Evolutionary conservation across 2,797 vertebrate species (phyloP).

Genomic region (Sebastes hubbsi): DNA sequence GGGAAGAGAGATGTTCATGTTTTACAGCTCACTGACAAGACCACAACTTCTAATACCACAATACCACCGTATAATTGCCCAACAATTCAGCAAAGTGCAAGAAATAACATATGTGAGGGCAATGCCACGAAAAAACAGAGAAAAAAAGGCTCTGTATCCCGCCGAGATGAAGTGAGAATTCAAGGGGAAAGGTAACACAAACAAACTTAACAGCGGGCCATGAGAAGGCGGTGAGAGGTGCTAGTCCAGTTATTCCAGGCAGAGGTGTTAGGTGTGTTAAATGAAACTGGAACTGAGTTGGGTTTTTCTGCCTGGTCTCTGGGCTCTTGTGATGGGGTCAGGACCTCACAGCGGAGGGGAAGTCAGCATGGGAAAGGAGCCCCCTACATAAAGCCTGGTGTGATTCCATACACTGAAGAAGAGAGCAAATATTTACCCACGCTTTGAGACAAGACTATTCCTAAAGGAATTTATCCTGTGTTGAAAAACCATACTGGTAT

Average conservation of each 20-base stretch:
- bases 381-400: slow-evolving; percentile 40
- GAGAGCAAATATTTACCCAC: slow-evolving; percentile 51
- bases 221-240: slow-evolving; percentile 63
- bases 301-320: slow-evolving; percentile 59
- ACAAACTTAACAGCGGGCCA: slow-evolving; percentile 69
- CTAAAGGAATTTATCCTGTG: slow-evolving; percentile 1
- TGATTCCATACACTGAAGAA: slow-evolving; percentile 52
- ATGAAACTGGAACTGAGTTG: slow-evolving; percentile 69
- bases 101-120: slow-evolving; percentile 21
- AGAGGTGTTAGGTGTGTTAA: slow-evolving; percentile 75
- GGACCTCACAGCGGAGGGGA: slow-evolving; percentile 59
- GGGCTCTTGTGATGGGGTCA: slow-evolving; percentile 75
- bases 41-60: neutral
- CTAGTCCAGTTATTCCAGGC: slow-evolving; percentile 73
- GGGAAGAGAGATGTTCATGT: slow-evolving; percentile 12
- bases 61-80: slow-evolving; percentile 11
- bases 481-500: neutral
- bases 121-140: slow-evolving; percentile 11
- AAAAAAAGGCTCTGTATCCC: slow-evolving; percentile 23
- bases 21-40: slow-evolving; percentile 15
- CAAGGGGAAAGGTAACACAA: slow-evolving; percentile 70
- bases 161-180: slow-evolving; percentile 66
- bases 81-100: slow-evolving; percentile 21
- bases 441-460: slow-evolving; percentile 23
- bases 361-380: slow-evolving; percentile 49